Base-by-base conservation (phyloP, 1,140 invertebrate species). In the Drosophila suzukii region DNA sequence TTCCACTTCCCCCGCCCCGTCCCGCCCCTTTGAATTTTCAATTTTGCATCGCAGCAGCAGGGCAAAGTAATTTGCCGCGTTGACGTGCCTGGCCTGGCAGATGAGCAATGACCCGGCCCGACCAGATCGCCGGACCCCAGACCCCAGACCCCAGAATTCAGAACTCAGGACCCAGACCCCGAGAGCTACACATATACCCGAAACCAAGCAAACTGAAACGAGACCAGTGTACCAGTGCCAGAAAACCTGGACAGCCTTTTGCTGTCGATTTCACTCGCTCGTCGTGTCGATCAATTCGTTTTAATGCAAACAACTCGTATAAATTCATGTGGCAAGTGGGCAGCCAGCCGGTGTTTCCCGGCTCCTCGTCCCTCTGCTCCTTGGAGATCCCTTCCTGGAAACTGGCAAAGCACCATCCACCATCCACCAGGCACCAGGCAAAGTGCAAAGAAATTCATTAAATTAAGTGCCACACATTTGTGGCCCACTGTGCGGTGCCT, bases 361-460 rank as follows among this genome's bases (percentile, higher is more conserved):
- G 17, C n/a, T 1, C n/a, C 36, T 3, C 27, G 4, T 59, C 54
- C n/a, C 27, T 27, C 17, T 6, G 27, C 38, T 15, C 55, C 27
- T 15, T 24, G 27, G 6, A 8, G 44, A 65, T 67, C 61, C 61
- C 61, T 68, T 68, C 60, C 36, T 68, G 65, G 65, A 68, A 68
- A 53, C 8, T 8, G 43, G 17, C 43, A 3, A 17, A 44, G 32
- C 57, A 10, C 47, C 15, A 12, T 66, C 56, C 57, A 10, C 47
- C 15, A 12, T 66, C 56, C 76, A 75, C 32, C 47, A 20, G 38
- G 53, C 44, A 62, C 41, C 62, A 81, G 59, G 81, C 72, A 76
- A 88, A 88, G 84, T 88, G 84, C 84, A 88, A 88, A 84, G 84
- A 89, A 88, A 88, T 88, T 88, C 84, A 88, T 88, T 88, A 88